A percentile compares a stretch with the other conserved stretches of the same genome.
Conservation (phyloP, 2,888 invertebrate species). For the Nematopogon swammerdamellus region DNA sequence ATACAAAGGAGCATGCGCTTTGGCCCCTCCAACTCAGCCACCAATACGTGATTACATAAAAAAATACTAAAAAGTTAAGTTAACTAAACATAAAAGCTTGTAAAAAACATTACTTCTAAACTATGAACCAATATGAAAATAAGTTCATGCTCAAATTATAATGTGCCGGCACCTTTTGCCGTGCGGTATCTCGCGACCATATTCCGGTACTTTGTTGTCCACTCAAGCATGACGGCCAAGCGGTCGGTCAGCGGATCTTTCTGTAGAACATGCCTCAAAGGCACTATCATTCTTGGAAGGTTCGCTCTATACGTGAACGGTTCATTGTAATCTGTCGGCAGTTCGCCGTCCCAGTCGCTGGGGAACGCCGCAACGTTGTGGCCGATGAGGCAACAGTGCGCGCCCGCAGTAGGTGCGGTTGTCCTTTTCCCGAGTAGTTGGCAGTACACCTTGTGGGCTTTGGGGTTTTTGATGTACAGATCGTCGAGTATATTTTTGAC, state of each 20-base stretch:
- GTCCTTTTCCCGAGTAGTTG: conserved; percentile 22
- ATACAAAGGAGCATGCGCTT: too few relatives aligned
- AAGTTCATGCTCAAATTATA: too few relatives aligned
- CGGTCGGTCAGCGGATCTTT: conserved; percentile 19
- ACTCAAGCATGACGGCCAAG: too few relatives aligned
- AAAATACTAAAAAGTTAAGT: too few relatives aligned
- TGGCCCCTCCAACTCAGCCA: too few relatives aligned
- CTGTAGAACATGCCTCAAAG: conserved; percentile 19
- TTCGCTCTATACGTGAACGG: conserved; percentile 29
- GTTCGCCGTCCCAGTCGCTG: conserved; percentile 36
- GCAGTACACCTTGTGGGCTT: conserved; percentile 23
- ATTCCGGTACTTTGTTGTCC: too few relatives aligned
- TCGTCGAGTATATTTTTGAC: conserved; percentile 25
- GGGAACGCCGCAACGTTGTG: conserved; percentile 27
- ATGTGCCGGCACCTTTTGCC: conserved; percentile 1
- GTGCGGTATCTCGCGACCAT: not conserved
- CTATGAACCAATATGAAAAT: too few relatives aligned
- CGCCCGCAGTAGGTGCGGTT: conserved; percentile 8
- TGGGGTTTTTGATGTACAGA: conserved; percentile 20
- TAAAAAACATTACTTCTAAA: too few relatives aligned
- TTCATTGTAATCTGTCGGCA: conserved; percentile 32
- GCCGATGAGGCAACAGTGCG: conserved; percentile 24
- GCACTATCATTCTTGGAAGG: conserved; percentile 30
- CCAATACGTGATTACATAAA: too few relatives aligned
- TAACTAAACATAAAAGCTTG: too few relatives aligned